Base-by-base conservation (phyloP, 2,797 vertebrate genomes). In the Chiloscyllium punctatum region DNA sequence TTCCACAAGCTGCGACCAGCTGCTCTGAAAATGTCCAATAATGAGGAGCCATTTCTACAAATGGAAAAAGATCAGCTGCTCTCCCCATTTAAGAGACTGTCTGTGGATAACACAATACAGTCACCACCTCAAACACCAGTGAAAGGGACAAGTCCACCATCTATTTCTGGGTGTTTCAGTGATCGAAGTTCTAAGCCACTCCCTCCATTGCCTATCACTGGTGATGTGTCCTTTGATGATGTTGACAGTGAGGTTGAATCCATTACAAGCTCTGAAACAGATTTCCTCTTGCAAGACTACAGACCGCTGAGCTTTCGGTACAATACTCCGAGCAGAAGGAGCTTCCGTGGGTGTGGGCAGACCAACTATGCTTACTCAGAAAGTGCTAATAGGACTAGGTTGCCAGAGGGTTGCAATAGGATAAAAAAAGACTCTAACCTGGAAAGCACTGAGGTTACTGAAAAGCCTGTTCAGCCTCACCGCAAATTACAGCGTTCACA, bases 361-460 rank as follows among this genome's bases (percentile, higher is more conserved):
- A 98, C 99, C 96, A 99, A 99, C 96, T 98, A 98, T 0, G 99
- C 98, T 0, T 99, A 99, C 96, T 98, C 98, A 0, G 99, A 99
- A 8, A 97, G 98, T 11, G 97, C 98, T 2, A 94, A 97, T 0
- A 97, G 96, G 77, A 96, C 96, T 4, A 97, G 96, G 16, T 16
- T 72, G 27, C 13, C 42, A 77, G 42, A 33, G 15, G n/a, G 71
- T 77, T 53, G 42, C 27, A 48, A 51, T 3, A 42, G 9, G 27
- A 6, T 57, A 9, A 57, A 77, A 9, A 57, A 77, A n/a, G 69
- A 74, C 6, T 53, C 25, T 21, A 30, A 53, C 25, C 27, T 77
- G 94, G 94, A 77, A 57, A 53, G 27, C 42, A 97, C 97, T 82
- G 30, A 86, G 72, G 96, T 96, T 95, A 96, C 96, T 8, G 97